Evolutionary conservation across 2,113 vertebrate species (phyloP), one percentile per base, ranked within the genome.

Genomic region (Murina feae): DNA sequence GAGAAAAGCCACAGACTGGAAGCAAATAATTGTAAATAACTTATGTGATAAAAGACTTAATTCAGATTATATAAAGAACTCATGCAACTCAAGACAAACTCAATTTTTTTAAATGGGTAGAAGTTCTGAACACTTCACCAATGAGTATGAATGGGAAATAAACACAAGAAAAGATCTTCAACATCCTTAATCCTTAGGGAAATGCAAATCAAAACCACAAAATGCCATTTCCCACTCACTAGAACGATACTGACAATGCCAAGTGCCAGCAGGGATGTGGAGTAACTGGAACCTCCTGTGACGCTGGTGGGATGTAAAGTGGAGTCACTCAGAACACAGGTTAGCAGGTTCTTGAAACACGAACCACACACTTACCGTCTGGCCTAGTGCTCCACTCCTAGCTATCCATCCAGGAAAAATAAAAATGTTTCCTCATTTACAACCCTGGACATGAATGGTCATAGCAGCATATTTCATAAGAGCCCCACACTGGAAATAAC

Each of bases 401-500:
- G 37, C 39, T 82, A 74, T 51, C 58, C 66, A 93, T 6, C 37
- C 49, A 49, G 91, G 35, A 86, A 60, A 95, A 89, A 84, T 60
- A 49, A 89, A 93, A 93, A 80, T 20, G 37, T 21, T 75, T 37
- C n/a, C 71, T 68, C 68, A 86, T 11, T 86, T 69, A 60, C 91
- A 93, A 35, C 13, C 58, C 44, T 89, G 5, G n/a, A 11, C 76
- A 79, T 18, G 35, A 83, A 68, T 32, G 32, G 44, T 88, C 86
- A 92, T 12, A 86, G 63, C 53, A 83, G 21, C 28, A 25, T 91
- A 83, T 35, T 89, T 78, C 8, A 4, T 60, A 74, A 90, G 0
- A 93, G 89, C 32, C 63, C 8, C n/a, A 93, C 91, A 72, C 3
- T 69, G 66, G 55, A 94, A 94, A 91, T 66, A 80, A 87, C 55